Base-by-base conservation (phyloP, 2,888 invertebrate genomes). In the Diploptera punctata region DNA sequence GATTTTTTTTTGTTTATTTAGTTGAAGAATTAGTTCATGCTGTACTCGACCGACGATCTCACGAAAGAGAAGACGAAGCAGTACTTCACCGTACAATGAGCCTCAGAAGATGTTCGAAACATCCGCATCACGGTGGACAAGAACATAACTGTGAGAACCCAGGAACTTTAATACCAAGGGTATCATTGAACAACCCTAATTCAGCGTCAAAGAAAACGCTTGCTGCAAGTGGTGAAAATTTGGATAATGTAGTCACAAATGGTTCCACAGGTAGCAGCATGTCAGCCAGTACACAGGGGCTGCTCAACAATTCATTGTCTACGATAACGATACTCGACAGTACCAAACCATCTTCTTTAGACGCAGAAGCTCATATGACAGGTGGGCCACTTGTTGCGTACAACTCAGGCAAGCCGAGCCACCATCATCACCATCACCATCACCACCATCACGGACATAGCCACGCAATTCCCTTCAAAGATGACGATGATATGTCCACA, bases 1-100 rank as follows among this genome's bases (percentile, higher is more conserved):
- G 90, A 1, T 90, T 90, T 79, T 89, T 90, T 80, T 84, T 89
- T 74, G 89, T 90, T 0, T 90, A 89, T 78, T 80, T 89, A 10
- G 85, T 89, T 54, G 90, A 90, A 78, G 89, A 89, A 78, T 77
- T 87, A 13, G 89, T 88, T 1, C 89, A 89, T 79, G 81, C 85
- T 5, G 83, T 84, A 4, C 78, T 89, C 43, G 86, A 86, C 73
- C 79, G 80, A 47, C 83, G 76, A 33, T 74, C 76, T 2, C 80
- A 85, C 70, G 83, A 84, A 49, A 83, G 72, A 1, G 80, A 85
- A 68, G 83, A 84, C 52, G 83, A 84, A 67, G 83, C 82, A 13
- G 82, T 84, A 0, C 79, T 87, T 3, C 87, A 87, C 76, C 79
- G 88, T 38, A 86, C 87, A 0, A 83, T 88, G 49, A 87, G 87